These are phyloP conservation scores for Microctenopoma steveboyesi DNA, from an alignment of 2,797 vertebrate genomes.

Conservation along the genomic window DNA sequence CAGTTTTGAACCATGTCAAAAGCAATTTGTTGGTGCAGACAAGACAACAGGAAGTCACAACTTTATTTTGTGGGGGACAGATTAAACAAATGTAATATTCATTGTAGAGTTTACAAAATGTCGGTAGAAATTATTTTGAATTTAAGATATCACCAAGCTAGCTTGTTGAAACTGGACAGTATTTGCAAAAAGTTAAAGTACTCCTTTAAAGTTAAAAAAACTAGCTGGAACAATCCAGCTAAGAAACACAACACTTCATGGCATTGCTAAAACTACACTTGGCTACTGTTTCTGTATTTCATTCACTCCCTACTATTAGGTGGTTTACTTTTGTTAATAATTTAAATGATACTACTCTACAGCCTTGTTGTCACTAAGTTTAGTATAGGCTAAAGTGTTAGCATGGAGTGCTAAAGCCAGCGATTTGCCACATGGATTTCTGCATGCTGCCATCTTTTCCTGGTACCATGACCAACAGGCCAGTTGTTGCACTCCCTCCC, in stretches of 20 bases:
- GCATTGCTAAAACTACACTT: too few relatives aligned
- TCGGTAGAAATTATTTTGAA: not conserved
- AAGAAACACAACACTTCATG: not conserved
- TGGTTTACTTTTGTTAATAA: not conserved
- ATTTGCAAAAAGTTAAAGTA: not conserved
- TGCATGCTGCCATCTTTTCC: not conserved
- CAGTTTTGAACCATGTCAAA: too few relatives aligned
- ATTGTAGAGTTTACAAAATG: too few relatives aligned
- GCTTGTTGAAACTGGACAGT: not conserved
- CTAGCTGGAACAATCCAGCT: not conserved
- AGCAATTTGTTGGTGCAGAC: too few relatives aligned
- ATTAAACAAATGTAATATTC: too few relatives aligned
- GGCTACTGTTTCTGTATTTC: not conserved
- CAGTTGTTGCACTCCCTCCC: not conserved
- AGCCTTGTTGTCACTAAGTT: not conserved
- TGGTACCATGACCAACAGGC: conserved; percentile 30
- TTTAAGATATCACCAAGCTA: not conserved
- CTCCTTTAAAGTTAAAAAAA: not conserved
- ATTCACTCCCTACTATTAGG: too few relatives aligned
- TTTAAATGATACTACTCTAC: not conserved
- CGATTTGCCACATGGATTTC: not conserved
- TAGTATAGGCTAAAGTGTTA: not conserved
- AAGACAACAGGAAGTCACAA: too few relatives aligned
- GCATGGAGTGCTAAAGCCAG: not conserved
- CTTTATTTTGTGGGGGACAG: too few relatives aligned